Base-by-base conservation (phyloP, 2,888 invertebrate genomes). In the Pseudoips prasinana region DNA sequence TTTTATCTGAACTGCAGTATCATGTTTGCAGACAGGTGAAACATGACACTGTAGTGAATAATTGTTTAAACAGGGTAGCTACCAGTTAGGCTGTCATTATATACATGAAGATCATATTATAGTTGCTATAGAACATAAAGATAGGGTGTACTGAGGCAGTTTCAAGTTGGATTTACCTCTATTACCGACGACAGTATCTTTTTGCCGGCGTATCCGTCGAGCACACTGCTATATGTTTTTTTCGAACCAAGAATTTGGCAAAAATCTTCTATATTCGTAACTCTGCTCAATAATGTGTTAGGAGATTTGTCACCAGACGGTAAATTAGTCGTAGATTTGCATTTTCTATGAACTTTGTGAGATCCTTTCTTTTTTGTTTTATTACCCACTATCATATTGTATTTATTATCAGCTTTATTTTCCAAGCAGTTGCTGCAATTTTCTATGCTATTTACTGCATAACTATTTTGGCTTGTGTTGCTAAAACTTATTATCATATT, bases 191-290 rank as follows among this genome's bases (percentile, higher is more conserved):
- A 56, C 25, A 84, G 27, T 37, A 87, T 73, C 45, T 73, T 81
- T 19, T 63, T 70, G 8, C 53, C 69, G 20, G 55, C 34, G 26
- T 53, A 43, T 7, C 64, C 74, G 45, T 82, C 75, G 49, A 81
- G 67, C 9, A 79, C 66, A 35, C 58, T 63, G 7, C 70, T 59
- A 18, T 85, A 48, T 1, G 49, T 24, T 53, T 70, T 77, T 10
- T 58, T 55, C 10, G 72, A 43, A 10, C 87, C 85, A n/a, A 87
- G 39, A 11, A 67, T 62, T 65, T 70, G 59, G 17, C 78, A 72
- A 43, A 87, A 86, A n/a, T 84, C 81, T 1, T 84, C 77, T n/a
- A 81, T 37, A 49, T 64, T 77, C 1, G 45, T 56, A 26, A 86
- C 77, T 64, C 72, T 74, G 45, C 50, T 59, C 8, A 87, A 42